Evolutionary conservation across 2,888 invertebrate genomes (phyloP).

Genomic region (Neoascia interrupta): DNA sequence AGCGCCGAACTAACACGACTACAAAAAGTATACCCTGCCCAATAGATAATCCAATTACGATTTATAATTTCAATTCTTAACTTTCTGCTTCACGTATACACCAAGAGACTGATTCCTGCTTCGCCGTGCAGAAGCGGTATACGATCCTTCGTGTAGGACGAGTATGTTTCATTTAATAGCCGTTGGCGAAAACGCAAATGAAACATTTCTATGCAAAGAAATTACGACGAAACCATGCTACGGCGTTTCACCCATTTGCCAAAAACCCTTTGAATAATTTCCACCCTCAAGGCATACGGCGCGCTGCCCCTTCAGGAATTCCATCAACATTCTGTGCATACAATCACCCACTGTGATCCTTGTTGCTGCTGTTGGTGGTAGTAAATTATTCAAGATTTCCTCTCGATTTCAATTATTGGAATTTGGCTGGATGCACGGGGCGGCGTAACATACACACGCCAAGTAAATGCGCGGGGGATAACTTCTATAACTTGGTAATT

Average conservation of each 20-base stretch:
- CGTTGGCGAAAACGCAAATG: conserved; percentile 28
- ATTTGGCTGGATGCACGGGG: conserved; percentile 48
- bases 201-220: conserved; percentile 25
- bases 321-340: conserved; percentile 53
- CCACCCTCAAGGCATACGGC: conserved; percentile 10
- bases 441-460: neutral
- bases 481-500: conserved; percentile 45
- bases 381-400: conserved; percentile 68
- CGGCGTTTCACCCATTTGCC: neutral
- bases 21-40: too few species aligned
- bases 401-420: conserved; percentile 69
- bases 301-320: conserved; percentile 25
- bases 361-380: conserved; percentile 1
- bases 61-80: too few species aligned
- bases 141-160: too few species aligned
- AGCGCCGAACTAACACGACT: too few species aligned
- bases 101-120: too few species aligned
- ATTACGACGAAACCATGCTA: conserved; percentile 14
- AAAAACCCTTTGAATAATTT: conserved; percentile 56
- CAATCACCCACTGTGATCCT: conserved; percentile 8
- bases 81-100: too few species aligned
- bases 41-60: too few species aligned
- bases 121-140: too few species aligned
- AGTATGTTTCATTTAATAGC: too few species aligned
- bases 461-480: conserved; percentile 21